Evolutionary conservation across 23 tunicate genomes (phyloP).

Genomic region (Clavelina lepadiformis): DNA sequence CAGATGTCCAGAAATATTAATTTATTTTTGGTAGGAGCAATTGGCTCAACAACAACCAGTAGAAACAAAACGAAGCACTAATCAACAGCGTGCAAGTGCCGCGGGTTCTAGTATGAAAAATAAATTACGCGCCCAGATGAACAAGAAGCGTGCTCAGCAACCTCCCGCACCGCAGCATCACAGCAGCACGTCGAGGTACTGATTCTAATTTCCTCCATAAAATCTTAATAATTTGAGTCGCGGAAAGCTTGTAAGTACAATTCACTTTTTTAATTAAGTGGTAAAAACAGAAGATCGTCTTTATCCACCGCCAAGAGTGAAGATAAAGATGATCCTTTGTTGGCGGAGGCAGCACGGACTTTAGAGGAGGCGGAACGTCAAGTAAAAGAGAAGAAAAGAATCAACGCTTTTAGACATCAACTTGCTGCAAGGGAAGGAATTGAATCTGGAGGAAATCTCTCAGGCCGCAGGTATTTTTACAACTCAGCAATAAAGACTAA

Average conservation of each 20-base stretch:
- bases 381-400: constrained; percentile 49
- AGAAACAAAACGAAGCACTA: background rate
- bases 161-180: constrained; percentile 5
- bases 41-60: constrained; percentile 51
- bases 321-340: constrained; percentile 46
- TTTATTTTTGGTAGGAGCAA: constrained; percentile 45
- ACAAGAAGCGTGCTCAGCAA: constrained; percentile 27
- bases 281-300: too few species aligned
- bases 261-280: too few species aligned
- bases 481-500: too few species aligned
- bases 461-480: constrained; percentile 33
- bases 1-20: too few species aligned
- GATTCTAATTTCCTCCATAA: too few species aligned
- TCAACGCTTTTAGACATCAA: constrained; percentile 43
- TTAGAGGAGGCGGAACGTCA: constrained; percentile 45
- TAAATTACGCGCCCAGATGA: constrained; percentile 71
- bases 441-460: constrained; percentile 16
- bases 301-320: constrained; percentile 31
- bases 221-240: too few species aligned
- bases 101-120: constrained; percentile 56
- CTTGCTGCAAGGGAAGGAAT: constrained; percentile 41
- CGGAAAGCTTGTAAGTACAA: too few species aligned
- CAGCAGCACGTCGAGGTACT: too few species aligned
- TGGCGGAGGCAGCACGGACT: constrained; percentile 61
- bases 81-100: background rate